phyloP scores from a whole-genome alignment of 2,888 invertebrate genomes.

The Parasteatoda lunata region DNA sequence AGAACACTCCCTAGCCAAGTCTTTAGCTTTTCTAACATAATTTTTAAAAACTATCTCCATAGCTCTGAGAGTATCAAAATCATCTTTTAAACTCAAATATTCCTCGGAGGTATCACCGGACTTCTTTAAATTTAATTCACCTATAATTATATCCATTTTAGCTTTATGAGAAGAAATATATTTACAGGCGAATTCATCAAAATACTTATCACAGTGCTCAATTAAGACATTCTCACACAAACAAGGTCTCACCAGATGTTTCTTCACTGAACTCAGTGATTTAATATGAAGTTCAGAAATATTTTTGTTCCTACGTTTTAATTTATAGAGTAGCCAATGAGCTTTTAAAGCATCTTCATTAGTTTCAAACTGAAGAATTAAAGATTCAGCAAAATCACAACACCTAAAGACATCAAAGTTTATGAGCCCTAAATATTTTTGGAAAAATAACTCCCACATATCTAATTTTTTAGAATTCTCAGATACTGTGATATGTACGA shows the following conservation, averaged over 20 bases:
- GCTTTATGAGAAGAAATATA: slow-evolving; percentile 9
- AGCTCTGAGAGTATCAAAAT: slow-evolving; percentile 9
- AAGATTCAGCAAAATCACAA: not conserved
- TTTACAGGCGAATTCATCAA: slow-evolving; percentile 14
- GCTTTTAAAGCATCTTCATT: slow-evolving; percentile 13
- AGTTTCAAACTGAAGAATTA: slow-evolving; percentile 20
- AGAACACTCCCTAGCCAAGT: not conserved
- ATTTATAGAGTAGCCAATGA: not conserved
- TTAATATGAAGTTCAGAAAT: slow-evolving; percentile 35
- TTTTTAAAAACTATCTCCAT: slow-evolving; percentile 31
- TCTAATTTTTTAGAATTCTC: not conserved
- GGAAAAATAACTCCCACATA: not conserved
- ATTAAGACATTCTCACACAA: slow-evolving; percentile 25
- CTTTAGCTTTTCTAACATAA: not conserved
- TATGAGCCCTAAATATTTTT: not conserved
- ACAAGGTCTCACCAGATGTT: slow-evolving; percentile 15
- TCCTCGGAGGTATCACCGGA: not conserved
- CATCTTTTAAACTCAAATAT: slow-evolving; percentile 12
- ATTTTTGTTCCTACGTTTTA: slow-evolving; percentile 13
- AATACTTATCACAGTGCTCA: slow-evolving; percentile 13
- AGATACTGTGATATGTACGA: slow-evolving; percentile 47
- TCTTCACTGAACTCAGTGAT: slow-evolving; percentile 4
- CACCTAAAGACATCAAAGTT: not conserved
- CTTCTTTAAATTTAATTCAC: not conserved
- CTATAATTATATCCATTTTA: slow-evolving; percentile 22